Conservation (phyloP, 2,113 vertebrate genomes). For the Tenebrosternarchus preto region DNA sequence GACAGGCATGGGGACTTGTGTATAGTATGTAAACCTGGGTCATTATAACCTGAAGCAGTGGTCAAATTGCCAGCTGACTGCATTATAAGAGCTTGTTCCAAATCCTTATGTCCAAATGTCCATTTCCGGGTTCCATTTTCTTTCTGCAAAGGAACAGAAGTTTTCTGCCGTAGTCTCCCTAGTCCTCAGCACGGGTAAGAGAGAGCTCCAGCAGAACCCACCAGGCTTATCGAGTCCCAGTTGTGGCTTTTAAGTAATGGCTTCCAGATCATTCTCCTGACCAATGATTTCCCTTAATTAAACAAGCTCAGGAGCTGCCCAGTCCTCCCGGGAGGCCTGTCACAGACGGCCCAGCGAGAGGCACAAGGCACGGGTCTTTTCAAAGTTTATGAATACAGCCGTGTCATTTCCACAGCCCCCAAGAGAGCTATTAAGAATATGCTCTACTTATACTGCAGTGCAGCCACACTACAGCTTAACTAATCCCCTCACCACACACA, state of each 20-base stretch:
- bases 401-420: constrained; percentile 53
- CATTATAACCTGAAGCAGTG: no score
- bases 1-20: background rate
- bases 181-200: constrained; percentile 40
- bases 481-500: constrained; percentile 5
- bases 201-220: constrained; percentile 56
- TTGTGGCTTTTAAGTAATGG: constrained; percentile 68
- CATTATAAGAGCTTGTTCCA: background rate
- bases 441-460: constrained; percentile 59
- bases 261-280: constrained; percentile 59
- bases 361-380: constrained; percentile 62
- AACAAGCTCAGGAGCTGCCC: constrained; percentile 63
- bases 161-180: no score
- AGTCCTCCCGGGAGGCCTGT: constrained; percentile 56
- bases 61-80: background rate
- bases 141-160: constrained; percentile 1
- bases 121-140: background rate
- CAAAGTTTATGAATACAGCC: constrained; percentile 68
- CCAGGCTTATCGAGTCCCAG: constrained; percentile 61
- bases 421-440: constrained; percentile 58
- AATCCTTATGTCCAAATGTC: background rate
- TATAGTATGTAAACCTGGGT: no score
- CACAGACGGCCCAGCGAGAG: constrained; percentile 56
- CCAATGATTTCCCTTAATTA: constrained; percentile 75
- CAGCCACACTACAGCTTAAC: constrained; percentile 36